Base-by-base conservation (phyloP, 2,888 invertebrate species). In the Sesia bembeciformis region DNA sequence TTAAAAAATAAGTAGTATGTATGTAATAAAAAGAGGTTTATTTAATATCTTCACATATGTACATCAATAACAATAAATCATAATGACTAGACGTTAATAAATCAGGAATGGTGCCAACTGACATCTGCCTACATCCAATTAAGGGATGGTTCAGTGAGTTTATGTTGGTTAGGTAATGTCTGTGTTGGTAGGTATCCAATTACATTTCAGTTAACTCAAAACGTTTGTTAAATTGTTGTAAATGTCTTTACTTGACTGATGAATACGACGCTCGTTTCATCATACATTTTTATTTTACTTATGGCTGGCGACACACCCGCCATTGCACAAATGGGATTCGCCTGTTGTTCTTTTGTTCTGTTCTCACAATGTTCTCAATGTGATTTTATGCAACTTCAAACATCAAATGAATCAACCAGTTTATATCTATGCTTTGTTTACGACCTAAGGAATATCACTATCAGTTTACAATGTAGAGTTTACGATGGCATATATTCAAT, bases 151-250 rank as follows among this genome's bases (percentile, higher is more conserved):
- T 46, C 61, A 69, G 66, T 66, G 61, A 58, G 53, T 46, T 46
- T 46, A 46, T 46, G 23, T 23, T 23, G 23, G 23, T 23, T 23
- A 23, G 23, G 23, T 23, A 23, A 23, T 23, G 57, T 58, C 58
- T 60, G 61, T 57, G 57, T 54, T 51, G 57, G 61, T 61, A 62
- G 60, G 70, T 80, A 81, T 86, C 82, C 66, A 72, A 77, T 86
- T 84, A 77, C 85, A 63, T 68, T 73, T 71, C 66, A 68, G 71
- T 66, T 72, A 67, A 69, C 72, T 72, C 72, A 72, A 68, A 76
- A 73, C 76, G 75, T 62, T 60, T 63, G 62, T 64, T 66, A 81
- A 84, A 85, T 84, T 84, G 82, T 80, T 81, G 81, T 75, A 78
- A 80, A 77, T 75, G 66, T 71, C 68, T 78, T 73, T 78, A 75